Evolutionary conservation across 1,140 invertebrate genomes (phyloP).

Genomic region (Psix sp.): DNA sequence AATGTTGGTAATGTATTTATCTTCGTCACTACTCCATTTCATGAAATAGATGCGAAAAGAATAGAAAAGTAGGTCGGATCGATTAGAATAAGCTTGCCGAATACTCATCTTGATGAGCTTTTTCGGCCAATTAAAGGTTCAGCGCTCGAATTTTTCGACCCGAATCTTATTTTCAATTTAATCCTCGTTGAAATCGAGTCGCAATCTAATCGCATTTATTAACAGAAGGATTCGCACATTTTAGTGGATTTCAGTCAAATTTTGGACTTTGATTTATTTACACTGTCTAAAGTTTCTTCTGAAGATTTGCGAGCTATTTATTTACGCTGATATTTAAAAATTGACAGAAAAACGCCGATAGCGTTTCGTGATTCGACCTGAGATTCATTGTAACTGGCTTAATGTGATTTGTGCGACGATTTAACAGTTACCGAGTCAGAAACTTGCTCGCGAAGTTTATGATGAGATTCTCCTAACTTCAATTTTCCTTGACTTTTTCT

Average conservation of each 20-base stretch:
- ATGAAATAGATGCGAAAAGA: conserved; percentile 54
- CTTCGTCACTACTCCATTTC: conserved; percentile 47
- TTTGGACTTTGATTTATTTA: too few relatives aligned
- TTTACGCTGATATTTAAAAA: too few relatives aligned
- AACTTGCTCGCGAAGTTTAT: conserved; percentile 27
- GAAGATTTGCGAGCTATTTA: too few relatives aligned
- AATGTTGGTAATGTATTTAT: conserved; percentile 59
- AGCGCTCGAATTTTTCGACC: conserved; percentile 5
- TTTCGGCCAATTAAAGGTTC: conserved; percentile 39
- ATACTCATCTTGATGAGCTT: conserved; percentile 45
- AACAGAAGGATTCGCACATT: too few relatives aligned
- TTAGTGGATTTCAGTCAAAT: too few relatives aligned
- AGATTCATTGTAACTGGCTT: conserved; percentile 37
- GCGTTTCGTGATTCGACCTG: too few relatives aligned
- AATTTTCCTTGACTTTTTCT: conserved; percentile 27
- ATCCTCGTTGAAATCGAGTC: not conserved
- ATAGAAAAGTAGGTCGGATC: conserved; percentile 62
- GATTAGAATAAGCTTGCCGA: conserved; percentile 52
- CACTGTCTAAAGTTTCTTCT: too few relatives aligned
- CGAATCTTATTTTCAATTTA: conserved; percentile 7
- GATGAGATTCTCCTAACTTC: conserved; percentile 36
- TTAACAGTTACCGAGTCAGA: conserved; percentile 28
- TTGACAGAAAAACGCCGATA: too few relatives aligned
- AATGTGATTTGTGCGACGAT: conserved; percentile 21
- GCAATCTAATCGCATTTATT: too few relatives aligned